A percentile compares a stretch with the other conserved stretches of the same genome.
Conservation (phyloP, 2,797 vertebrate genomes). For the Chelmon rostratus region DNA sequence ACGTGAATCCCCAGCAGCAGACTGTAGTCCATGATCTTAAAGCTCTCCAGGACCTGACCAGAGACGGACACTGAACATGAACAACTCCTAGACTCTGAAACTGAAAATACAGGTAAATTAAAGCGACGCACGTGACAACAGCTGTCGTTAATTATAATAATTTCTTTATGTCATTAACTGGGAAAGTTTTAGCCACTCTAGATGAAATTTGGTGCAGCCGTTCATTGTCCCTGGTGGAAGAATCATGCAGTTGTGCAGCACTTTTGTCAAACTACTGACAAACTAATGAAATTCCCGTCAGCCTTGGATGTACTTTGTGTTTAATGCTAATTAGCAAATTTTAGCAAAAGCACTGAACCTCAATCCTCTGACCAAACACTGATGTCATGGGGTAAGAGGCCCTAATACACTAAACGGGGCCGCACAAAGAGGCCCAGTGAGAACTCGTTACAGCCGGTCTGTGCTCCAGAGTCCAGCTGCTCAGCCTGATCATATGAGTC, state of each 20-base stretch:
- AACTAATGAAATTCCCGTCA: background rate
- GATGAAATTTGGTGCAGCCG: no score
- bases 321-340: no score
- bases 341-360: slow-evolving; percentile 29
- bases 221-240: no score
- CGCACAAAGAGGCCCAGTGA: background rate
- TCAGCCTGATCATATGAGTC: slow-evolving; percentile 60
- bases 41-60: slow-evolving; percentile 94
- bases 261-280: no score
- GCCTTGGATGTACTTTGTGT: background rate
- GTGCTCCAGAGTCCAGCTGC: slow-evolving; percentile 41
- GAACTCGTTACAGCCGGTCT: slow-evolving; percentile 19
- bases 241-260: no score
- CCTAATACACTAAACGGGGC: slow-evolving; percentile 32
- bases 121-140: background rate
- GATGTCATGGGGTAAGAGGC: slow-evolving; percentile 57
- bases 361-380: slow-evolving; percentile 26
- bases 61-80: background rate
- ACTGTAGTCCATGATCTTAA: slow-evolving; percentile 99
- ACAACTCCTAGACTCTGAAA: background rate
- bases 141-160: no score
- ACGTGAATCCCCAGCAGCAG: slow-evolving; percentile 87
- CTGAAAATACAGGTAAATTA: background rate
- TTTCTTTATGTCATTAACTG: no score
- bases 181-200: no score